Base-by-base conservation (phyloP, 2,888 invertebrate genomes). In the Polia nebulosa region DNA sequence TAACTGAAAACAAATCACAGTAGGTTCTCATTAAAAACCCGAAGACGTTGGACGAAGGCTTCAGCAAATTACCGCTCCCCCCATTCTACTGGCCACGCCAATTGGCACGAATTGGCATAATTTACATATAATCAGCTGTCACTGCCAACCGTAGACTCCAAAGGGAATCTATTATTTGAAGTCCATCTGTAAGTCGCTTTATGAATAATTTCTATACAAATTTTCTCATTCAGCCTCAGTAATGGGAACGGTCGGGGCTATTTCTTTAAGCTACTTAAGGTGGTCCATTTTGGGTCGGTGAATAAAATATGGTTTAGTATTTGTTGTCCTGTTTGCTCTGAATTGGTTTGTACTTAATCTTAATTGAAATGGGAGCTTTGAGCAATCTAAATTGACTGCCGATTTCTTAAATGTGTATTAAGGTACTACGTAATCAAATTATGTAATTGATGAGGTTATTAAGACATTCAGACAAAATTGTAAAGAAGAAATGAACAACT, bases 91-190 rank as follows among this genome's bases (percentile, higher is more conserved):
- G 77, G 82, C 72, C 79, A 77, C 76, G 76, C 71, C 78, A 82
- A 84, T 82, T 83, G 83, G 80, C 80, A 73, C 78, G 80, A 88
- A 86, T 87, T 86, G 88, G 84, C 80, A 80, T 86, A 84, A 87
- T 87, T 84, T 87, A 78, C 84, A 82, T 85, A 83, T 87, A 87
- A 88, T 88, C 87, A 87, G 82, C 86, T 86, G 88, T 87, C 88
- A 87, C 73, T 68, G 63, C 72, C 88, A 87, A 83, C 73, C 60
- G 60, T 73, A 62, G 75, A 76, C 72, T 64, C 83, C 77, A 84
- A 67, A 84, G 76, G 72, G 84, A 84, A 80, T 86, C 85, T 84
- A 87, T 88, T 88, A 88, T 88, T 87, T 83, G 85, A 81, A 87
- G 84, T 81, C 81, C 83, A 87, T 85, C 82, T 85, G 70, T 82